phyloP scores from a whole-genome alignment of 1,140 invertebrate species.

The Eriocheir sinensis region DNA sequence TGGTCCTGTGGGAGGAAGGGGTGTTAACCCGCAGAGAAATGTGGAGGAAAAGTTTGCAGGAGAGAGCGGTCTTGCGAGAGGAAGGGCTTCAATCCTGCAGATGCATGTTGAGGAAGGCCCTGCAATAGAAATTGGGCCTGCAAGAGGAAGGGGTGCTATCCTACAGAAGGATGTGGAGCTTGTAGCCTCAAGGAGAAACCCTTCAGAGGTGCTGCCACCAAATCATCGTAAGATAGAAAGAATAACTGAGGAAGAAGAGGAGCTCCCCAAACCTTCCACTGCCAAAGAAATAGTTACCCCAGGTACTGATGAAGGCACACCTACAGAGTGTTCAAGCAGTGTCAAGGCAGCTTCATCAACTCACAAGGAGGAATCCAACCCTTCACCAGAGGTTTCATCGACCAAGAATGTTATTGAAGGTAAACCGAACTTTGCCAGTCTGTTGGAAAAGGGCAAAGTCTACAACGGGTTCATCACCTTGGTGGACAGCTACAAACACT shows the following conservation, averaged over 20 bases:
- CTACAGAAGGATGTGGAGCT: background rate
- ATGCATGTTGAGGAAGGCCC: background rate
- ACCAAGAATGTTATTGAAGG: background rate
- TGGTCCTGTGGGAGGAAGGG: background rate
- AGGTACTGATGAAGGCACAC: background rate
- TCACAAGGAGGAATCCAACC: too few species aligned
- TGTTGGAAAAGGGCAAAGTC: background rate
- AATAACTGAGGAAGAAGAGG: background rate
- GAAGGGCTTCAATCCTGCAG: background rate
- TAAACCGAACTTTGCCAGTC: background rate
- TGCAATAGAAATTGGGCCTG: background rate
- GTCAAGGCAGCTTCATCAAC: background rate
- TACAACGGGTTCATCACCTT: constrained; percentile 12
- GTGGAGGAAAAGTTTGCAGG: too few species aligned
- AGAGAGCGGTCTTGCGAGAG: too few species aligned
- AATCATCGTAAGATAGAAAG: background rate
- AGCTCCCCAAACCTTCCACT: background rate
- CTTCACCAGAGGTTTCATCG: background rate
- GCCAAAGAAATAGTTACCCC: background rate
- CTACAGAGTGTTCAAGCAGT: background rate
- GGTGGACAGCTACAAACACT: background rate
- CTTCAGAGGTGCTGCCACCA: background rate
- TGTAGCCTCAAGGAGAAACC: background rate
- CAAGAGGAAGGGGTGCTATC: background rate
- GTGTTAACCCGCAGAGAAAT: background rate